Evolutionary conservation across 2,113 vertebrate genomes (phyloP), one percentile per base, ranked within the genome.

Genomic region (Ancistrus triradiatus): DNA sequence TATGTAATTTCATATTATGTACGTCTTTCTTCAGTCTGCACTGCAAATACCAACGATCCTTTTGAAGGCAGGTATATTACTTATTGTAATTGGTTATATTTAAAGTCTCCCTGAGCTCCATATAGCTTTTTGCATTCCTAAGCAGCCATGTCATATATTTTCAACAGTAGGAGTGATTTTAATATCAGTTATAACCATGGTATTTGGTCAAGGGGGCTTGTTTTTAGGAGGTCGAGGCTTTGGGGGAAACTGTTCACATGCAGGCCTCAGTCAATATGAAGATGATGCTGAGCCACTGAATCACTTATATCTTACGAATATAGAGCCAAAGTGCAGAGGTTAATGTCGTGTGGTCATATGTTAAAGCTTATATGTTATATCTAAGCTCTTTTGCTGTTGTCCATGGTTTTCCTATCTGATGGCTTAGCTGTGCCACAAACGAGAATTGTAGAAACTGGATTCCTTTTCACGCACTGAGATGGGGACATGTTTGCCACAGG

Each of bases 231-330:
- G 64, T 63, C 47, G 68, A 15, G 15, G 7, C 19, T 37, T 38
- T 14, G 38, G 64, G 64, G 59, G 62, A 72, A 69, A 64, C 71
- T 64, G 68, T 60, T 56, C 53, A 68, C 63, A 46, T 75, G 60
- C 64, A 57, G 77, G 81, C 78, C 78, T 82, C 83, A 71, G 83
- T 79, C n/a, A n/a, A n/a, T 79, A 55, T 68, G 64, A 56, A 76
- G 74, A 71, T 57, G 24, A 31, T 51, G 53, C 47, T 18, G 33
- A 37, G 37, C 74, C 78, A 83, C 83, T 47, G 7, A 31, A 31
- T 31, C 3, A 4, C 3, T 31, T 4, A 4, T 31, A 3, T 31
- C 7, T 31, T 31, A 31, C 7, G 7, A 31, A n/a, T n/a, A n/a
- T n/a, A n/a, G n/a, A n/a, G n/a, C n/a, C n/a, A n/a, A n/a, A n/a